Evolutionary conservation across 2,113 vertebrate species (phyloP).

Genomic region (Mormyrus iriodes): DNA sequence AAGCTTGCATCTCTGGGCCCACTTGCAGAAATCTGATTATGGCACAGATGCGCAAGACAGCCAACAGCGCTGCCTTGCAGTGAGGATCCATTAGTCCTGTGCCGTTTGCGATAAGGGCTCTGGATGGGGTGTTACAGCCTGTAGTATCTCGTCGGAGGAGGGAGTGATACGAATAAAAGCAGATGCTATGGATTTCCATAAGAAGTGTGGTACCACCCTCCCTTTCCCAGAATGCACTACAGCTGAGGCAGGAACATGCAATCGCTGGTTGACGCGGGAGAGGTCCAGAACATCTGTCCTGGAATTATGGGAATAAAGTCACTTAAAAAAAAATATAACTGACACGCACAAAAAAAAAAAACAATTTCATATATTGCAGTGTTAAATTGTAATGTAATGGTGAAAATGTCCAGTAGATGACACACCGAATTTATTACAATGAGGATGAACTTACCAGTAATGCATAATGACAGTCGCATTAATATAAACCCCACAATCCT

Average conservation of each 20-base stretch:
- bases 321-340: background rate
- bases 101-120: background rate
- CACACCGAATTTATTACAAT: constrained; percentile 48
- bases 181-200: background rate
- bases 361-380: constrained; percentile 58
- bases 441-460: constrained; percentile 54
- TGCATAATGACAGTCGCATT: constrained; percentile 59
- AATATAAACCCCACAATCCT: constrained; percentile 57
- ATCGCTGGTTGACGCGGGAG: background rate
- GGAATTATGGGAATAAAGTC: background rate
- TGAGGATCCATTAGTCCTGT: background rate
- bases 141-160: background rate
- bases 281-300: background rate
- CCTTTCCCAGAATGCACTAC: background rate
- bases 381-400: constrained; percentile 51
- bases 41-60: background rate
- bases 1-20: background rate
- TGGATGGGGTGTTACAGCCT: background rate
- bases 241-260: background rate
- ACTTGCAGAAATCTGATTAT: background rate
- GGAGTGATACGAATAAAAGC: background rate
- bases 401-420: constrained; percentile 48
- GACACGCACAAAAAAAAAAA: background rate
- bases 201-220: background rate
- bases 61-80: background rate